A percentile compares a stretch with the other conserved stretches of the same genome.
Evolutionary conservation across 1,140 invertebrate genomes (phyloP).

Genomic region (Pissodes strobi): DNA sequence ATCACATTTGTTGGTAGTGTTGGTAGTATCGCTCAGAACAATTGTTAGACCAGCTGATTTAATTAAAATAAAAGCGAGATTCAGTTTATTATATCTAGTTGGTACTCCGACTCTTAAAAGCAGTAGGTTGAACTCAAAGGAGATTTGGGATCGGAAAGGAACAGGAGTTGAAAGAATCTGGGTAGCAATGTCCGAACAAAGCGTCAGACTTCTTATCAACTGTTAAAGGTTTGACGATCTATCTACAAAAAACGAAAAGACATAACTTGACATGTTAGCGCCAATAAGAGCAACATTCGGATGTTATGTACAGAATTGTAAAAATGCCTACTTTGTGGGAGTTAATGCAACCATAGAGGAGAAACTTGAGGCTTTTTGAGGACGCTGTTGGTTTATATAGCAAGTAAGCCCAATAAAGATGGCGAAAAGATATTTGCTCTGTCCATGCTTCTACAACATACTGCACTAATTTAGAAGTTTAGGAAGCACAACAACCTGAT

Average conservation of each 20-base stretch:
- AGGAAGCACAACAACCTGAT: constrained; percentile 49
- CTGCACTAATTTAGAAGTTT: constrained; percentile 49
- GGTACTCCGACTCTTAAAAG: not conserved
- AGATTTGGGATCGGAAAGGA: constrained; percentile 46
- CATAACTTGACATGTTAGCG: constrained; percentile 48
- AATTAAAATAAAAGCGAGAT: constrained; percentile 26
- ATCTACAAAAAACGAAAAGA: constrained; percentile 44
- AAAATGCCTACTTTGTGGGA: constrained; percentile 40
- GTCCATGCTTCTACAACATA: constrained; percentile 50
- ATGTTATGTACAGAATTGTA: constrained; percentile 41
- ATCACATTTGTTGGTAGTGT: constrained; percentile 33
- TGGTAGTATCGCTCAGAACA: no score
- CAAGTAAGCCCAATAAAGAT: constrained; percentile 52
- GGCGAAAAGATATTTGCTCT: constrained; percentile 52
- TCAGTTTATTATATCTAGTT: constrained; percentile 18
- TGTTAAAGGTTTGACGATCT: constrained; percentile 48
- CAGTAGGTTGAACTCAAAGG: constrained; percentile 8
- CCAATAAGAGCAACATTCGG: constrained; percentile 50
- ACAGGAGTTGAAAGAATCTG: constrained; percentile 38
- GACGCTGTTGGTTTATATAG: constrained; percentile 56
- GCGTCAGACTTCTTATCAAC: constrained; percentile 28
- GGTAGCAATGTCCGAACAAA: constrained; percentile 10
- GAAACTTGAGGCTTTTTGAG: constrained; percentile 52
- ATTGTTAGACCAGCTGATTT: no score
- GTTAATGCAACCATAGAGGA: constrained; percentile 57